Evolutionary conservation across 2,797 vertebrate genomes (phyloP), one percentile per base, ranked within the genome.

Genomic region (Squalus acanthias): DNA sequence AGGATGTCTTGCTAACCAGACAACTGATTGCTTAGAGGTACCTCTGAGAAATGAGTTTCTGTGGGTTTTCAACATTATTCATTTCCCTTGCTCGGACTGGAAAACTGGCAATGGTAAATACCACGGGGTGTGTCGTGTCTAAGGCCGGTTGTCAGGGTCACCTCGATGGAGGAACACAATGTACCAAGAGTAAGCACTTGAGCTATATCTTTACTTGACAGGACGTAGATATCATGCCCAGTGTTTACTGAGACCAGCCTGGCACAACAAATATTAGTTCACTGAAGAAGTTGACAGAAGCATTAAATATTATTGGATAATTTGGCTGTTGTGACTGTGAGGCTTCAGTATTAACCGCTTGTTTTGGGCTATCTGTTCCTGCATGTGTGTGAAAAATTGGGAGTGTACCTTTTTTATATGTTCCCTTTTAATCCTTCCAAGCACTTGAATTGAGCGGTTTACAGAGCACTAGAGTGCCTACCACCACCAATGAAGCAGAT

Each of bases 261-360:
- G 65, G 20, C 91, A 69, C 63, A 93, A 67, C n/a, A 93, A 67
- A 93, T 93, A 69, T 39, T 67, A 24, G 91, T 46, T 93, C 91
- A 46, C 91, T 93, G 91, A 46, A 93, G 65, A 69, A 46, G 8
- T 93, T 67, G 91, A 46, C 65, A 24, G 91, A 93, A 12, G 91
- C n/a, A 93, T 93, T 93, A 69, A 69, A 93, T 93, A 93, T 69
- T 22, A 39, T 93, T 93, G 91, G n/a, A 93, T 69, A 93, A 93
- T 93, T 67, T 46, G n/a, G 20, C 20, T 46, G 63, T 93, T 93
- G 91, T 93, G 91, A 46, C n/a, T 69, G 91, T 93, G 63, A 69
- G 91, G 7, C 20, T 69, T 93, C 8, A 1, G 65, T 46, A 69
- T 3, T 26, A 65, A 65, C 57, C 69, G n/a, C 65, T 69, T 20